phyloP scores from a whole-genome alignment of 2,888 invertebrate species.

The Trichacis sp. region DNA sequence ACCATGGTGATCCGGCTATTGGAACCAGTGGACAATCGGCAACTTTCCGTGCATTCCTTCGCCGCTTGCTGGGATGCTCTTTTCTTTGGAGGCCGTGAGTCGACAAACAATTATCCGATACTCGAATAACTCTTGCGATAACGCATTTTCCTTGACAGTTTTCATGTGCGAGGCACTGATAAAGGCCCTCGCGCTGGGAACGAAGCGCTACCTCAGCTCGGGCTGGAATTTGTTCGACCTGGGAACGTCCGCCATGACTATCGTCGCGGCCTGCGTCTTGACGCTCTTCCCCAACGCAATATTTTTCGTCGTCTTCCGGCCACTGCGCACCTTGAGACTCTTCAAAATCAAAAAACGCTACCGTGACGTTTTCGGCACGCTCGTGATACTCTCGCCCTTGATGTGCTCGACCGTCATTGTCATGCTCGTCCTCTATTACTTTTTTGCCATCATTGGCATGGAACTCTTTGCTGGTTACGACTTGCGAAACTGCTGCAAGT shows the following conservation, averaged over 20 bases:
- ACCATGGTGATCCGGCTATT: conserved; percentile 80
- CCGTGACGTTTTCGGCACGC: conserved; percentile 85
- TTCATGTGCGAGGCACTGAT: conserved; percentile 81
- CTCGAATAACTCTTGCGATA: too few relatives aligned
- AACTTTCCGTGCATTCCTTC: conserved; percentile 75
- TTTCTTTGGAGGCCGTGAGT: conserved; percentile 78
- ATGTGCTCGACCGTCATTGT: conserved; percentile 87
- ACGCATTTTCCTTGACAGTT: conserved; percentile 71
- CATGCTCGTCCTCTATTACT: conserved; percentile 87
- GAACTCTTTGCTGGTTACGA: conserved; percentile 83
- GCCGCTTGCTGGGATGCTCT: conserved; percentile 84
- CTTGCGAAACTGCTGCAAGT: conserved; percentile 87
- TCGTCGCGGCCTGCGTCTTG: conserved; percentile 78
- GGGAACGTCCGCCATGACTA: conserved; percentile 76
- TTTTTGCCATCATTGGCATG: conserved; percentile 92
- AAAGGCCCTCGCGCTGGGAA: conserved; percentile 81
- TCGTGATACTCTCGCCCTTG: conserved; percentile 82
- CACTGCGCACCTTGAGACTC: conserved; percentile 76
- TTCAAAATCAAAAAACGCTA: conserved; percentile 86
- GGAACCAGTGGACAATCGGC: conserved; percentile 73
- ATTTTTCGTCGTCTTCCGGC: conserved; percentile 80
- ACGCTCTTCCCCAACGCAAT: conserved; percentile 77
- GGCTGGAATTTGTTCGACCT: conserved; percentile 90
- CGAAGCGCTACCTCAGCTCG: conserved; percentile 79
- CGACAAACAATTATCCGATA: too few relatives aligned